Evolutionary conservation across 2,888 invertebrate species (phyloP).

Genomic region (Polymixis flavicincta): DNA sequence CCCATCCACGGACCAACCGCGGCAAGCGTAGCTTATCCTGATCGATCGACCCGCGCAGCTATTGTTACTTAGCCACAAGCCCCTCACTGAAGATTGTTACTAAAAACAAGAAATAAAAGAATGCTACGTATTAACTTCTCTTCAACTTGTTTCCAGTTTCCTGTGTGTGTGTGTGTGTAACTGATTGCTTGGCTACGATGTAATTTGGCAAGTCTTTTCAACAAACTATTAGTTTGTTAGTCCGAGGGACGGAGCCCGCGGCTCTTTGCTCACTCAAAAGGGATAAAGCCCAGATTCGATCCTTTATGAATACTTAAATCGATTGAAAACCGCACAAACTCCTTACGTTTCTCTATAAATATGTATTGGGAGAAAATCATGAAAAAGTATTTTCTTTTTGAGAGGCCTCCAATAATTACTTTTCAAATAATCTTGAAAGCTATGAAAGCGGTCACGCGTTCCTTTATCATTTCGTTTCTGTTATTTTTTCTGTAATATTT

Average conservation of each 20-base stretch:
- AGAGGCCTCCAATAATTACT: constrained; percentile 18
- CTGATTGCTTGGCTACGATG: constrained; percentile 6
- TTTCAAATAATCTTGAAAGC: constrained; percentile 26
- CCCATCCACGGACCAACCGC: no score
- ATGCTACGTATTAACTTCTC: background rate
- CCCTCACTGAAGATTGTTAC: background rate
- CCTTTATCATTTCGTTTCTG: constrained; percentile 17
- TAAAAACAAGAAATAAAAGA: background rate
- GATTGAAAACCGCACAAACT: constrained; percentile 1
- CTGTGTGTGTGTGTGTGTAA: background rate
- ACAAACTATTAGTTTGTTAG: constrained; percentile 20
- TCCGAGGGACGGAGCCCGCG: background rate
- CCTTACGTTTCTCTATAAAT: background rate
- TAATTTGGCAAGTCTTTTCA: constrained; percentile 27
- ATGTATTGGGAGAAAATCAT: constrained; percentile 3
- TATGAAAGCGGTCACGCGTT: constrained; percentile 1
- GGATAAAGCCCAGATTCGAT: constrained; percentile 9
- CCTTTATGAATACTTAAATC: constrained; percentile 22
- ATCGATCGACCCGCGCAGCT: no score
- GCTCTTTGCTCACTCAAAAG: constrained; percentile 4
- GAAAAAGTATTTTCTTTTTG: constrained; percentile 8
- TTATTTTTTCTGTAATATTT: constrained; percentile 10
- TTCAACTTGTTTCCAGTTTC: background rate
- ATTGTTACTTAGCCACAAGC: no score
- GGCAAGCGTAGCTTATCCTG: no score